Evolutionary conservation across 1,140 invertebrate species (phyloP).

Genomic region (Calosoma granatense): DNA sequence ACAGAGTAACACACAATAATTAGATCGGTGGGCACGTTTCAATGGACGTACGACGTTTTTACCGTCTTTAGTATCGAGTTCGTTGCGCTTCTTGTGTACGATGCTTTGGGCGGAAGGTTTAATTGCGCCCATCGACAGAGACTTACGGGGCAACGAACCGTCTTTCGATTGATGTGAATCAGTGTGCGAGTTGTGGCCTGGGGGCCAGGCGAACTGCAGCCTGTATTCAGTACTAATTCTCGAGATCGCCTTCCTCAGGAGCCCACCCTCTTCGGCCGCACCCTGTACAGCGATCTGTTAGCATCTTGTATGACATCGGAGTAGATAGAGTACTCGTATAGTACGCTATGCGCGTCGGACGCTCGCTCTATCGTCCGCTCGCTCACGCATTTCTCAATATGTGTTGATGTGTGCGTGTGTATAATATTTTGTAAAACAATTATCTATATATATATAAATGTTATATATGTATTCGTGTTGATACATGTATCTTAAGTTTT

Average conservation of each 20-base stretch:
- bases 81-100: constrained; percentile 52
- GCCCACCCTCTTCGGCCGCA: constrained; percentile 33
- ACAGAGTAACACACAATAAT: no score
- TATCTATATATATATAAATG: no score
- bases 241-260: constrained; percentile 58
- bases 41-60: no score
- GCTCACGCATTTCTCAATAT: no score
- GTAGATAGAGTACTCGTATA: constrained; percentile 1
- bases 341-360: constrained; percentile 25
- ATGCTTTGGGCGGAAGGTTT: constrained; percentile 53
- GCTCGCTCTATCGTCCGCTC: constrained; percentile 33
- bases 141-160: constrained; percentile 57
- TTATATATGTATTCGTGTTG: no score
- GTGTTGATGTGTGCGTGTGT: no score
- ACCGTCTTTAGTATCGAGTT: constrained; percentile 32
- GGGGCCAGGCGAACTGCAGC: constrained; percentile 80
- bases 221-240: constrained; percentile 77
- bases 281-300: constrained; percentile 1
- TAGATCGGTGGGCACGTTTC: no score
- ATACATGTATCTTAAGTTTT: no score
- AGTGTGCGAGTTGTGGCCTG: constrained; percentile 43
- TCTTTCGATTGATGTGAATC: constrained; percentile 36
- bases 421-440: no score
- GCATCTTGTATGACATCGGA: constrained; percentile 33
- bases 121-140: constrained; percentile 75